Percentiles rank a stretch among this genome's conserved stretches.
phyloP scores from a whole-genome alignment of 2,888 invertebrate species.

The Hipparchia semele region DNA sequence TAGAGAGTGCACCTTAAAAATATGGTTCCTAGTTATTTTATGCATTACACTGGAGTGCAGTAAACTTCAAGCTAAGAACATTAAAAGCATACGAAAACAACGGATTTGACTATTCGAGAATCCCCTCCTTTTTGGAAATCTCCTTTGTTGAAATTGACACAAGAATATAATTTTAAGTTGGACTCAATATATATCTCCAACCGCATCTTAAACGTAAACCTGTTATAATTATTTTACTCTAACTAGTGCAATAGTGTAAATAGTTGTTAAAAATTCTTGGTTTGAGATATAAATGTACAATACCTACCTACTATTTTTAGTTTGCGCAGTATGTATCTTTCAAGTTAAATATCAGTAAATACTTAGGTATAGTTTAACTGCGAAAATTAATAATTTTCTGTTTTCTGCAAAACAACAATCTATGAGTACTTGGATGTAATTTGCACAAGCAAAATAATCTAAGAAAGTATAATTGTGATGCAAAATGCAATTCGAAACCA shows the following conservation, averaged over 20 bases:
- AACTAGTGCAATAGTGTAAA: neutral
- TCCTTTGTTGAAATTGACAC: neutral
- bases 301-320: neutral
- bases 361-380: neutral
- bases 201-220: neutral
- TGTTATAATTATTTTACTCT: neutral
- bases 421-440: neutral
- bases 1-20: too few relatives aligned
- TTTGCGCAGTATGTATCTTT: neutral
- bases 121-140: neutral
- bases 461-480: too few relatives aligned
- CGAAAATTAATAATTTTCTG: neutral
- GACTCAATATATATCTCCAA: neutral
- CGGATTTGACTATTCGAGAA: neutral
- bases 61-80: too few relatives aligned
- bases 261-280: neutral
- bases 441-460: neutral
- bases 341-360: neutral
- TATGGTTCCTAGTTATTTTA: too few relatives aligned
- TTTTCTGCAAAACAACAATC: neutral
- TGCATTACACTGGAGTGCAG: too few relatives aligned
- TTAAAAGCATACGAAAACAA: too few relatives aligned
- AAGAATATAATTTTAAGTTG: neutral
- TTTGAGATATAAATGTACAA: conserved; percentile 2
- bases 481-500: too few relatives aligned